Evolutionary conservation across 37 sponge, comb jelly and placozoan genomes (phyloP).

Genomic region (Lycopodina hypogea): DNA sequence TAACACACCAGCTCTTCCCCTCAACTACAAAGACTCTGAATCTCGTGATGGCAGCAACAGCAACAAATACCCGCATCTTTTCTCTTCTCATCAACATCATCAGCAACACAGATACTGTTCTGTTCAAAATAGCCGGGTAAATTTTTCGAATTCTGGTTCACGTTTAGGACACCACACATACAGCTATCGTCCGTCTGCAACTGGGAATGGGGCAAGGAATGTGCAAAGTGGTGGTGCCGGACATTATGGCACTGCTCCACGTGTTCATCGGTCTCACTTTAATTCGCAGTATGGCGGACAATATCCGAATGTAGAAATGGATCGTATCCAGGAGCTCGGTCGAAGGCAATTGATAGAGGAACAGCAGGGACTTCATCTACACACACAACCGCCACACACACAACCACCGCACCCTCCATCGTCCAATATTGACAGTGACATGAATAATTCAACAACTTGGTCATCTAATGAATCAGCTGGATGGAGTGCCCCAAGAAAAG

Average conservation of each 20-base stretch:
- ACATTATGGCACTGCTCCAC: slow-evolving; percentile 17
- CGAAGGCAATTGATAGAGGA: neutral
- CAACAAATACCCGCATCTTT: neutral
- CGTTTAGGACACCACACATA: neutral
- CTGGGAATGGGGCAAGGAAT: neutral
- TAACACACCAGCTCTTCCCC: neutral
- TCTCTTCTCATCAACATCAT: neutral
- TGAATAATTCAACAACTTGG: too few species aligned
- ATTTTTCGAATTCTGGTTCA: neutral
- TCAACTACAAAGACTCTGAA: neutral
- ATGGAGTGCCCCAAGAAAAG: neutral
- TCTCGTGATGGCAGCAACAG: neutral
- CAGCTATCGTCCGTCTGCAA: neutral
- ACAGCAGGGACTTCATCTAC: neutral
- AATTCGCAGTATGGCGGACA: neutral
- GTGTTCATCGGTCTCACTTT: neutral
- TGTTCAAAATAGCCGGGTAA: slow-evolving; percentile 8
- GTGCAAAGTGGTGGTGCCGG: neutral
- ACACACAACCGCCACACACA: too few species aligned
- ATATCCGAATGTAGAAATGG: neutral
- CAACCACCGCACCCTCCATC: too few species aligned
- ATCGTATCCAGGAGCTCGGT: neutral
- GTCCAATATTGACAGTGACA: too few species aligned
- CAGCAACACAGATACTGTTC: slow-evolving; percentile 10
- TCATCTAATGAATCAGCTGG: too few species aligned